These are phyloP conservation scores for Himantopus leucocephalus DNA, from an alignment of 2,113 vertebrate species.

Conservation along the genomic window DNA sequence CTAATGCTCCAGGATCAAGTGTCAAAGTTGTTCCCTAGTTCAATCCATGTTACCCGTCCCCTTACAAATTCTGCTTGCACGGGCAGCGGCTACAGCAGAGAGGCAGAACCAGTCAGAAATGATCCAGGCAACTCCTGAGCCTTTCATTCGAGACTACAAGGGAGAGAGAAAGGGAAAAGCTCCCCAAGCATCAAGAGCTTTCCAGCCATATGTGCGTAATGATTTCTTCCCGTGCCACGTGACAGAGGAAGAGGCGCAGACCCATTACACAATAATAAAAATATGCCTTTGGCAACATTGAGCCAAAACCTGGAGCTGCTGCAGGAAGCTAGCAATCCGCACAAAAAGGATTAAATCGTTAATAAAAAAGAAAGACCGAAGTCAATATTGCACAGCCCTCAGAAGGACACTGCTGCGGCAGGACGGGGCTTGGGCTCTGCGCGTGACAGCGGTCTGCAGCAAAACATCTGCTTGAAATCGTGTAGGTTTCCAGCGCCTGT, in stretches of 20 bases:
- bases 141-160: not conserved
- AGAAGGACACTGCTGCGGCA: not conserved
- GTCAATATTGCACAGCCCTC: not conserved
- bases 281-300: slow-evolving; percentile 69
- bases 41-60: rapidly evolving
- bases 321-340: not conserved
- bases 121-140: not conserved
- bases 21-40: not conserved
- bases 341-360: not conserved
- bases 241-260: slow-evolving; percentile 57
- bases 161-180: not conserved
- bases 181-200: slow-evolving; percentile 6
- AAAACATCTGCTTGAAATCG: slow-evolving; percentile 15
- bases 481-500: not conserved
- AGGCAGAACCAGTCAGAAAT: not conserved
- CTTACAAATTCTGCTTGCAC: not conserved
- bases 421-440: not conserved
- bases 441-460: not conserved
- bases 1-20: not conserved
- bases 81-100: not conserved
- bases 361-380: not conserved
- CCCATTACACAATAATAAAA: slow-evolving; percentile 77
- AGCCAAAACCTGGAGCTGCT: slow-evolving; percentile 39
- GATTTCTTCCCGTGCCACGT: slow-evolving; percentile 64
- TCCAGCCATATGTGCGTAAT: slow-evolving; percentile 28